Evolutionary conservation across 2,113 vertebrate genomes (phyloP).

Genomic region (Nerophis ophidion): DNA sequence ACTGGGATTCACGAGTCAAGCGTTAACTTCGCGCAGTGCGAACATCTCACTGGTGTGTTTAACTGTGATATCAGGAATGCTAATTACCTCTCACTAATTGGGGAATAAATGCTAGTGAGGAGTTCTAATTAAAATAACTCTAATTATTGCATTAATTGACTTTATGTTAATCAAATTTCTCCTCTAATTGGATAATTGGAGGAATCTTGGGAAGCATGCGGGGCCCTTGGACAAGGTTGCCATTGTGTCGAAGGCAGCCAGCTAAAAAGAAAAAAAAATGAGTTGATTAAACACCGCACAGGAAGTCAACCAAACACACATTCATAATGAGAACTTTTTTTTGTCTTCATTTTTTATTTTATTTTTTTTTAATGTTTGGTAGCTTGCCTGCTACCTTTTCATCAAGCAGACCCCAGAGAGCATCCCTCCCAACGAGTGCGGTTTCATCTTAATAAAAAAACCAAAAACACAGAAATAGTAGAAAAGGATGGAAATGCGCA

Average conservation of each 20-base stretch:
- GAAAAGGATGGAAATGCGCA: slow-evolving; percentile 39
- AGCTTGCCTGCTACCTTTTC: slow-evolving; percentile 29
- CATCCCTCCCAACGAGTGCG: slow-evolving; percentile 23
- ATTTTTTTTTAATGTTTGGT: slow-evolving; percentile 48
- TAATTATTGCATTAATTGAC: slow-evolving; percentile 79
- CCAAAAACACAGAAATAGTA: slow-evolving; percentile 33
- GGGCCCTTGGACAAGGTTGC: slow-evolving; percentile 47
- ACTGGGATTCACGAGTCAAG: slow-evolving; percentile 1
- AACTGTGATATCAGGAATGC: slow-evolving; percentile 61
- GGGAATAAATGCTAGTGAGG: slow-evolving; percentile 70
- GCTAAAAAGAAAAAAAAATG: too few relatives aligned
- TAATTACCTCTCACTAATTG: slow-evolving; percentile 77
- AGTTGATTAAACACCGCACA: slow-evolving; percentile 27
- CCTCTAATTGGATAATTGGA: slow-evolving; percentile 48
- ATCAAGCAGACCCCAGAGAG: slow-evolving; percentile 37
- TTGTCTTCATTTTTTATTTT: slow-evolving; percentile 9
- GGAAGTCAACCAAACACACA: slow-evolving; percentile 21
- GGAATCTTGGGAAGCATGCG: slow-evolving; percentile 51
- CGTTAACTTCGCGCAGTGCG: slow-evolving; percentile 43
- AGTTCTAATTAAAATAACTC: slow-evolving; percentile 73
- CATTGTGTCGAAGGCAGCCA: too few relatives aligned
- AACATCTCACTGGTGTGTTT: slow-evolving; percentile 44
- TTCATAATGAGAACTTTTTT: slow-evolving; percentile 5
- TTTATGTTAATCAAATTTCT: slow-evolving; percentile 76
- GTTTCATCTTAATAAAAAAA: slow-evolving; percentile 27